Evolutionary conservation across 2,888 invertebrate species (phyloP), one percentile per base, ranked within the genome.

Genomic region (Lumbricus terrestris): DNA sequence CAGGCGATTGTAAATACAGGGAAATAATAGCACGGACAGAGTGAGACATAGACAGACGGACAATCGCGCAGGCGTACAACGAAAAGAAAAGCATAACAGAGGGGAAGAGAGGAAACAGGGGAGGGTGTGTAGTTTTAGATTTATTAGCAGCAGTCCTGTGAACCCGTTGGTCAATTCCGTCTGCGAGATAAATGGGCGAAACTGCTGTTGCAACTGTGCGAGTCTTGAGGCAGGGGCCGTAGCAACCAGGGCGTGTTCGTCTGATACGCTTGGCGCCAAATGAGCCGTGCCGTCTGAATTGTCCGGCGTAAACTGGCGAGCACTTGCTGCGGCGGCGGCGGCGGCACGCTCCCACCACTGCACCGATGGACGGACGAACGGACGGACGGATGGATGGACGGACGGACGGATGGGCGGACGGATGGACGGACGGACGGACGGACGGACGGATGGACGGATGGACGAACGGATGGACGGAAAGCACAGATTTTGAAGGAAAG

Each of bases 221-320:
- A 69, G n/a, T 69, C 69, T 11, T n/a, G 69, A 8, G 8, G 69
- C 29, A 69, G 69, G 69, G n/a, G 11, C 69, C 29, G 69, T 69
- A 69, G 69, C 29, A 69, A 69, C 69, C 69, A n/a, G 69, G 69
- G 69, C 69, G 69, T 69, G 69, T 69, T 69, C 69, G 69, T n/a
- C 69, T 69, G 69, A 69, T n/a, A 69, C 69, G 69, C 69, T 69
- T 69, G 69, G 69, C 69, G 69, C 69, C 69, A 69, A 69, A 69
- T 69, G 69, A 69, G 69, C 69, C 69, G 69, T 69, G 69, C 69
- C 69, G 69, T 69, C 69, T 69, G 69, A 69, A 69, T 69, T 69
- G 69, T 69, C 69, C 69, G 0, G 69, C 69, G 69, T 69, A 69
- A 69, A 69, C 69, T 29, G n/a, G 69, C 69, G n/a, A 69, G 69